These are phyloP conservation scores for Nesoenas mayeri DNA, from an alignment of 2,113 vertebrate species.

Conservation along the genomic window DNA sequence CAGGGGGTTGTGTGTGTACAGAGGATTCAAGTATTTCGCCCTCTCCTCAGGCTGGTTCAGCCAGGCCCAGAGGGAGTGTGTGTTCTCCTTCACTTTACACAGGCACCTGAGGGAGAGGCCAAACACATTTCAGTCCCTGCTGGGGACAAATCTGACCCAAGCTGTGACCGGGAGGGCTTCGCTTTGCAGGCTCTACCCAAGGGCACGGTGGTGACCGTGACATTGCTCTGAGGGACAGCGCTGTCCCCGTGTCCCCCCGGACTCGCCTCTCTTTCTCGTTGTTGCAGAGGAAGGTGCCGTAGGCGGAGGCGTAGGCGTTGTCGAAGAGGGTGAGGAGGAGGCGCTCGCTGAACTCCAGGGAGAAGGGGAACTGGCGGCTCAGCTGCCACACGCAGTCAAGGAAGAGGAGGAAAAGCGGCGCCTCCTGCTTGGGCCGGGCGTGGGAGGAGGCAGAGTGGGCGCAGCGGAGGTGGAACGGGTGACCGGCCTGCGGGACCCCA, in stretches of 20 bases:
- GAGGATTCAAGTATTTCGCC: conserved; percentile 73
- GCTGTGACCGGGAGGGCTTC: rapidly evolving
- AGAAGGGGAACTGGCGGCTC: conserved; percentile 83
- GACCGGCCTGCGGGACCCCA: conserved; percentile 75
- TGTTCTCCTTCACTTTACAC: conserved; percentile 78
- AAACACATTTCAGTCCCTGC: rapidly evolving
- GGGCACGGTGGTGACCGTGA: rapidly evolving
- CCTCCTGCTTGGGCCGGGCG: conserved; percentile 80
- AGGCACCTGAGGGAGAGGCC: conserved; percentile 60
- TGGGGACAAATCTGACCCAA: rapidly evolving
- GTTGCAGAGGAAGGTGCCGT: conserved; percentile 88
- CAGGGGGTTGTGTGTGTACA: conserved; percentile 77
- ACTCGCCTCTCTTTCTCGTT: conserved; percentile 81
- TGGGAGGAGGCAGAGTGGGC: conserved; percentile 81
- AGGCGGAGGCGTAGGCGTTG: conserved; percentile 82
- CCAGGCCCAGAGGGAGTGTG: conserved; percentile 83
- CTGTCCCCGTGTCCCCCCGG: neutral
- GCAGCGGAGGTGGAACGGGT: conserved; percentile 85
- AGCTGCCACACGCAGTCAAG: conserved; percentile 90
- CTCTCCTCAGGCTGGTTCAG: conserved; percentile 69
- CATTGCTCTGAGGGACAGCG: neutral
- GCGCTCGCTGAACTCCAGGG: conserved; percentile 81
- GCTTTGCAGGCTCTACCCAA: neutral
- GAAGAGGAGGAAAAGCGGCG: conserved; percentile 85
- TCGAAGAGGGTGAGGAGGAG: conserved; percentile 83